Evolutionary conservation across 2,888 invertebrate genomes (phyloP), one percentile per base, ranked within the genome.

Genomic region (Thereva nobilitata): DNA sequence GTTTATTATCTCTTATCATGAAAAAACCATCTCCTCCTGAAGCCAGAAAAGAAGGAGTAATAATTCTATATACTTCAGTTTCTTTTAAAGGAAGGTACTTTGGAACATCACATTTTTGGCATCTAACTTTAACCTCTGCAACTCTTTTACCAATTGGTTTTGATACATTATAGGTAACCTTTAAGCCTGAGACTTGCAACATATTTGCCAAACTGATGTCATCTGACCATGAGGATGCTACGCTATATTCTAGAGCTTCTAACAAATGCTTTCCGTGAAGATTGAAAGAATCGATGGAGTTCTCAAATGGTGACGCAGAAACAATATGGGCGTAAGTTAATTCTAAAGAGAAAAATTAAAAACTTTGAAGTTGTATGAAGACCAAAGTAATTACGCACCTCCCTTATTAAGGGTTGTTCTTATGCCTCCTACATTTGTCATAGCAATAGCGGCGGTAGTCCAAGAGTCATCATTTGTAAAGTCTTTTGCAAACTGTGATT

Each of bases 231-330:
- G 74, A 76, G 8, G 76, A 76, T 23, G 81, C 80, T 0, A 85
- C 83, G 0, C 85, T 82, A 74, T 82, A 83, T 77, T 89, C 89
- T 1, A 89, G 82, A 8, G 88, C 86, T 68, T 86, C 84, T 65
- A 84, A 75, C 4, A 94, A 76, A 72, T 87, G 80, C 68, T 83
- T 79, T 0, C 94, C 94, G 59, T 83, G 82, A 65, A 94, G 76
- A 73, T 89, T 88, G 66, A 89, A 86, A 9, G 88, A 82, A 73
- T 91, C 88, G 68, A 92, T 82, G 53, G 84, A 86, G 78, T 93
- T 93, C 75, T 87, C 87, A 75, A 93, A 94, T 0, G 94, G 94
- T 68, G 88, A 83, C 34, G 88, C 85, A 72, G 86, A 86, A 4
- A 90, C 79, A 6, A 93, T 74, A 67, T 88, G 88, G 59, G 86